Percentiles rank a stretch among this genome's conserved stretches.
phyloP scores from a whole-genome alignment of 2,113 vertebrate species.

The Mionectes macconnelli region DNA sequence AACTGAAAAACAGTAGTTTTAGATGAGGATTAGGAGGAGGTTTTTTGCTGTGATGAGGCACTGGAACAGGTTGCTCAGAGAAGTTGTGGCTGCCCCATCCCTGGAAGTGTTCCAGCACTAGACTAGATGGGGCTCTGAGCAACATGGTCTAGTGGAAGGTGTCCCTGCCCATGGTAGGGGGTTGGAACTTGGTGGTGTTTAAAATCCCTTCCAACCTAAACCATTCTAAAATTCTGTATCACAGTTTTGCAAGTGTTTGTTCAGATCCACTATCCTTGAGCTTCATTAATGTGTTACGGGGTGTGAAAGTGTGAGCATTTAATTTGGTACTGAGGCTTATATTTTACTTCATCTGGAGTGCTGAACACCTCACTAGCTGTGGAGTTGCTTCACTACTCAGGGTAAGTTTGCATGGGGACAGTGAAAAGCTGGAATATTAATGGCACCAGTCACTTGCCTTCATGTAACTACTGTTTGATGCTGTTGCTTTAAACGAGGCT shows the following conservation, averaged over 20 bases:
- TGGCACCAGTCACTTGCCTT: neutral
- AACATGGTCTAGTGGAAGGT: neutral
- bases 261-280: neutral
- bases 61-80: neutral
- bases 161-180: neutral
- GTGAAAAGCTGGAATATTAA: neutral
- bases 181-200: neutral
- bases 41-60: neutral
- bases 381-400: neutral
- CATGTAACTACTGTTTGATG: neutral
- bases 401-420: neutral
- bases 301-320: neutral
- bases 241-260: neutral
- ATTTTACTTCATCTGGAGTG: neutral
- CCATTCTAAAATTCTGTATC: neutral
- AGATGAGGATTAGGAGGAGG: neutral
- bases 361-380: neutral
- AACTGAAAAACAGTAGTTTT: neutral
- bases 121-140: neutral
- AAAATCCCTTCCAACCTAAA: neutral
- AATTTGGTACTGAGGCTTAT: neutral
- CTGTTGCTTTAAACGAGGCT: neutral
- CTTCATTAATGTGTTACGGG: neutral
- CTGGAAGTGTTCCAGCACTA: neutral
- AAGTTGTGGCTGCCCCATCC: neutral